Evolutionary conservation across 2,113 vertebrate species (phyloP), one percentile per base, ranked within the genome.

Genomic region (Callopanchax toddi): DNA sequence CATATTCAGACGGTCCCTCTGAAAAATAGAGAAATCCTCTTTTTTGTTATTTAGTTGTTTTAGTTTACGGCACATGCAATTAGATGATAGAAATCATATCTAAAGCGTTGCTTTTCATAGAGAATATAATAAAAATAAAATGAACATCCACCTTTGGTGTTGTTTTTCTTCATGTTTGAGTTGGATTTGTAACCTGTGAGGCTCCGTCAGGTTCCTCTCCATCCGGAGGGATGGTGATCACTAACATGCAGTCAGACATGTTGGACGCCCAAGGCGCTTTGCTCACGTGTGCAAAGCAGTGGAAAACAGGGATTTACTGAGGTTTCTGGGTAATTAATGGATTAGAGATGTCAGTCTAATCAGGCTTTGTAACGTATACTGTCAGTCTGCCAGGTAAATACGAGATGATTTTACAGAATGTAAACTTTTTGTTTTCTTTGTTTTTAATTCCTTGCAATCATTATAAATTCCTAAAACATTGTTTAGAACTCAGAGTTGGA

Each of bases 151-250:
- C n/a, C n/a, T n/a, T n/a, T n/a, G n/a, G n/a, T n/a, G n/a, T n/a
- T n/a, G n/a, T n/a, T n/a, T n/a, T n/a, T n/a, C n/a, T n/a, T n/a
- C n/a, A n/a, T n/a, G 29, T 32, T 67, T 65, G 11, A 42, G 43
- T 36, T 63, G 56, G 44, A 72, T 72, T 59, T 71, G 57, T 44
- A 58, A 67, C 34, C 45, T 7, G 26, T 21, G 42, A 72, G 26
- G 37, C 40, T 68, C 13, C 18, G 32, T 22, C 13, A 59, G 49
- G 34, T 50, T 39, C 40, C 40, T 22, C 18, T n/a, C n/a, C n/a
- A n/a, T n/a, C n/a, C n/a, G n/a, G n/a, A 48, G 60, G 65, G 36
- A 17, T 32, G 57, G 11, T 13, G 39, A 17, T 44, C 43, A 62
- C 62, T 58, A 62, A 62, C 52, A 62, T 55, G 56, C 45, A 40